Percentiles rank a stretch among this genome's conserved stretches.
Conservation (phyloP, 2,113 vertebrate species). For the Scartelaos histophorus region DNA sequence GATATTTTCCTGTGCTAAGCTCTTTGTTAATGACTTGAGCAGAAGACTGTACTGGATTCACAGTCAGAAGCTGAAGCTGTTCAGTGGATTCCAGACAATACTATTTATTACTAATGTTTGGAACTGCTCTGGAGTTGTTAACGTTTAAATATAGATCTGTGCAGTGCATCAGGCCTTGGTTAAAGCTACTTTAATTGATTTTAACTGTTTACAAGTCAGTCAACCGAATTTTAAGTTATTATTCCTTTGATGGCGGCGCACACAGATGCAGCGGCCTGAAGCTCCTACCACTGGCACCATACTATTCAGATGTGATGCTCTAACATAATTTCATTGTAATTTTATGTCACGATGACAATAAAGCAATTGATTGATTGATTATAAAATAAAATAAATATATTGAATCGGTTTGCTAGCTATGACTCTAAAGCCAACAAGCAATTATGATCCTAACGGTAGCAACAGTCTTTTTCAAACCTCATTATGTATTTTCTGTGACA, state of each 20-base stretch:
- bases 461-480: neutral
- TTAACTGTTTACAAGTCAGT: neutral
- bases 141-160: neutral
- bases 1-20: constrained; percentile 39
- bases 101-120: constrained; percentile 15
- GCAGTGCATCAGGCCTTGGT: neutral
- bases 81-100: neutral
- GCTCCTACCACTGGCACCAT: too few relatives aligned
- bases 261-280: too few relatives aligned
- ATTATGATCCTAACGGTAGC: neutral
- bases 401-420: neutral
- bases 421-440: neutral
- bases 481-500: too few relatives aligned
- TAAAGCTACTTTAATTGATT: neutral
- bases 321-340: too few relatives aligned
- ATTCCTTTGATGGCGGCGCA: too few relatives aligned
- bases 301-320: too few relatives aligned
- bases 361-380: too few relatives aligned
- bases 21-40: constrained; percentile 43
- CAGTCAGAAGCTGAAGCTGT: constrained; percentile 10
- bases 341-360: too few relatives aligned
- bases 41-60: constrained; percentile 20
- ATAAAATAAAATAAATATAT: neutral
- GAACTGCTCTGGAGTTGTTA: neutral
- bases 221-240: neutral